These are phyloP conservation scores for Nyctibius bracteatus DNA, from an alignment of 2,113 vertebrate genomes.

Conservation along the genomic window DNA sequence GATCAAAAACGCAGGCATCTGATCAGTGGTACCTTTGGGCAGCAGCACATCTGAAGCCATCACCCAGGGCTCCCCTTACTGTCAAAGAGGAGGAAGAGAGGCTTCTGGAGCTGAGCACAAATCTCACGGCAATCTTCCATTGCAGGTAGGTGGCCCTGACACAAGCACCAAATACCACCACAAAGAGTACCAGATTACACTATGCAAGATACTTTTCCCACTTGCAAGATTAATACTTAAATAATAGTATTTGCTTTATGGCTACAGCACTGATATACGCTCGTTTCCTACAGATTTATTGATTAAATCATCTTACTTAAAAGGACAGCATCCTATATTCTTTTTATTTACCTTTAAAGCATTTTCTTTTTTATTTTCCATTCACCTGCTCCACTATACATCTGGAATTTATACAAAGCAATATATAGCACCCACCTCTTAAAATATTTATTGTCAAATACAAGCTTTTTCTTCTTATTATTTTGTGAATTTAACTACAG, in stretches of 20 bases:
- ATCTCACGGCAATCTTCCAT: rapidly evolving
- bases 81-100: background rate
- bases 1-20: background rate
- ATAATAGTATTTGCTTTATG: background rate
- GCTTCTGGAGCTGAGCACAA: background rate
- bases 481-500: background rate
- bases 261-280: background rate
- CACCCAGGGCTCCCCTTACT: too few species aligned
- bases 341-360: background rate
- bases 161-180: background rate
- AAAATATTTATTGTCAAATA: background rate
- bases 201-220: background rate
- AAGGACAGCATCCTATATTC: background rate
- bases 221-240: background rate
- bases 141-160: background rate
- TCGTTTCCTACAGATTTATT: background rate
- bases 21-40: background rate
- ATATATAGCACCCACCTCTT: background rate
- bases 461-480: background rate
- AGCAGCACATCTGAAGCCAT: background rate
- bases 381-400: background rate
- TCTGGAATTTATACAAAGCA: background rate
- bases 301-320: background rate
- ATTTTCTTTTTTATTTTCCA: background rate
- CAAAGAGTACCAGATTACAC: rapidly evolving